Conservation (phyloP, 2,888 invertebrate genomes). For the Mechanitis mazaeus region DNA sequence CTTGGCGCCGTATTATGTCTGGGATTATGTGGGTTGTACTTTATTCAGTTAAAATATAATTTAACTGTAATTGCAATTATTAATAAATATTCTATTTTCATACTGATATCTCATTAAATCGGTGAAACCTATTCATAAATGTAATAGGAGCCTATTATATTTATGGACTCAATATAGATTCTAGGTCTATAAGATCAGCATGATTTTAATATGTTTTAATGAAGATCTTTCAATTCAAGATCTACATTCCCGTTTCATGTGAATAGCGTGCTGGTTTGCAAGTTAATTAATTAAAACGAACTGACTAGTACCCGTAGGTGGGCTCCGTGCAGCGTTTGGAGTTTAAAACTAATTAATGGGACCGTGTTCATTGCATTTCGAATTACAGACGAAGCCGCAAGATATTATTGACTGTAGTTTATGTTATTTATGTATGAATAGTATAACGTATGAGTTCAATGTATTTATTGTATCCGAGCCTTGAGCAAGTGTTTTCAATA, state of each 20-base stretch:
- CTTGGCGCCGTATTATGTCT: constrained; percentile 38
- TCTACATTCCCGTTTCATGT: neutral
- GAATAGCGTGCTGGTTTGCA: constrained; percentile 18
- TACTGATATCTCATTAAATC: too few species aligned
- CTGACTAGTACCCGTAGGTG: constrained; percentile 4
- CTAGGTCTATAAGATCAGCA: too few species aligned
- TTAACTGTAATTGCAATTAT: too few species aligned
- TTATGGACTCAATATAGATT: too few species aligned
- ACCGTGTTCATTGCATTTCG: constrained; percentile 3
- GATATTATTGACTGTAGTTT: constrained; percentile 1
- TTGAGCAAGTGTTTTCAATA: constrained; percentile 57
- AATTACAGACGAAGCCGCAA: constrained; percentile 5
- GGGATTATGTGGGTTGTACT: constrained; percentile 21
- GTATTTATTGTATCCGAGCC: constrained; percentile 65
- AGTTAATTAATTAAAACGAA: constrained; percentile 4
- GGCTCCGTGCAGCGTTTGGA: neutral
- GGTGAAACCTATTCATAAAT: too few species aligned
- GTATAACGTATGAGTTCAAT: constrained; percentile 17
- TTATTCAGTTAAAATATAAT: too few species aligned
- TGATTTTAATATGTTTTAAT: neutral
- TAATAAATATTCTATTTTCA: too few species aligned
- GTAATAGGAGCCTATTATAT: too few species aligned
- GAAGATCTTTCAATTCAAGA: neutral
- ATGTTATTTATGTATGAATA: constrained; percentile 17
- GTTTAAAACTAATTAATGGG: constrained; percentile 1